Evolutionary conservation across 2,888 invertebrate species (phyloP).

Genomic region (Achlya flavicornis): DNA sequence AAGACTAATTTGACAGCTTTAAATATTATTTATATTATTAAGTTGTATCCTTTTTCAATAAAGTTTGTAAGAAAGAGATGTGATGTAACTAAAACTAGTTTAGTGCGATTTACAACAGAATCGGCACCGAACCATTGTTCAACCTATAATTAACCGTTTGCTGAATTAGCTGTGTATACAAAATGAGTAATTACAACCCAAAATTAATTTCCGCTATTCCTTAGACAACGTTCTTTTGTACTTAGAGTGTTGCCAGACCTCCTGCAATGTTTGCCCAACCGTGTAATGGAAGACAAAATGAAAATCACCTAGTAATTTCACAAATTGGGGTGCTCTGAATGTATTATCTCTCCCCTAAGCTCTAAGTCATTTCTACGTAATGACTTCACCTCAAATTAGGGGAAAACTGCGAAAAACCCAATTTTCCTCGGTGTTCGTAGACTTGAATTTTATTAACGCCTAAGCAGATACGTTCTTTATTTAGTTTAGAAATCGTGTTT

Average conservation of each 20-base stretch:
- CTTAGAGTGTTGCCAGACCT: constrained; percentile 17
- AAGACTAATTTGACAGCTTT: no score
- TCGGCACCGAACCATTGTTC: no score
- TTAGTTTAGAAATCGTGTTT: neutral
- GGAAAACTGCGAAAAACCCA: neutral
- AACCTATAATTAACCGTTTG: neutral
- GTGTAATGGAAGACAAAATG: constrained; percentile 40
- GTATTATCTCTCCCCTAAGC: constrained; percentile 37
- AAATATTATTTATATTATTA: no score
- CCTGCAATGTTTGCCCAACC: constrained; percentile 22
- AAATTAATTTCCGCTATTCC: neutral
- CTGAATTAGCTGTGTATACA: neutral
- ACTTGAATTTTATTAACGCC: neutral
- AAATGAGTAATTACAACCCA: neutral
- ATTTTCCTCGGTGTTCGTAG: neutral
- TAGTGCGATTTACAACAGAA: no score
- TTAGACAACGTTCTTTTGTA: neutral
- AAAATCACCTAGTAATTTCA: constrained; percentile 42
- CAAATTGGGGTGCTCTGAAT: constrained; percentile 40
- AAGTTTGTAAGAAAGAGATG: no score
- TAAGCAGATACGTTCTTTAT: neutral
- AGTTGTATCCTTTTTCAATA: no score
- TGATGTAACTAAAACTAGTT: no score
- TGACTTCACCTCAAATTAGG: constrained; percentile 26
- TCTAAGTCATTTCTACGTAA: constrained; percentile 37